These are phyloP conservation scores for Cataglyphis altisquamis DNA, from an alignment of 2,888 invertebrate genomes.

Conservation along the genomic window DNA sequence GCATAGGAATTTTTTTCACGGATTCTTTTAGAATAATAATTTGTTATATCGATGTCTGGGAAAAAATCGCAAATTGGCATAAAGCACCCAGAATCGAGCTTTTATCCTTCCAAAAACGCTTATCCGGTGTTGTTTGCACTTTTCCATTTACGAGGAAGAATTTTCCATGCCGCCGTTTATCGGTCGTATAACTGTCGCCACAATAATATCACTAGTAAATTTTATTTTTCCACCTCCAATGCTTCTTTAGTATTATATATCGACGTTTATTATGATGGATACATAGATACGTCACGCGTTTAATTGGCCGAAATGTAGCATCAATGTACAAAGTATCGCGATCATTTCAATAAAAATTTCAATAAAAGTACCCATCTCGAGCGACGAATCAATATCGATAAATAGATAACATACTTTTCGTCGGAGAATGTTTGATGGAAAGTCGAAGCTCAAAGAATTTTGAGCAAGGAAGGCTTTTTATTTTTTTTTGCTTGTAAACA, in stretches of 20 bases:
- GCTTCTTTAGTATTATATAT: conserved; percentile 9
- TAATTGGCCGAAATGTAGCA: conserved; percentile 24
- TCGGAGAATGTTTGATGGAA: conserved; percentile 16
- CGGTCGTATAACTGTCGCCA: conserved; percentile 33
- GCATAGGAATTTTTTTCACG: not conserved
- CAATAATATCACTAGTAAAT: conserved; percentile 35
- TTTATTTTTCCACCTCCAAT: conserved; percentile 24
- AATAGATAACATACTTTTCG: conserved; percentile 6
- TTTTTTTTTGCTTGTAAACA: conserved; percentile 29
- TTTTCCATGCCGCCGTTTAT: conserved; percentile 37
- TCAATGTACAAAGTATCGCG: not conserved
- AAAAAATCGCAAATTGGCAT: not conserved
- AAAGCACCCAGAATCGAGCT: conserved; percentile 15
- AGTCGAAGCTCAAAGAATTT: conserved; percentile 24
- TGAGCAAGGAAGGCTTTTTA: conserved; percentile 24
- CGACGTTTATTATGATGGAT: conserved; percentile 19
- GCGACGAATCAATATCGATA: not conserved
- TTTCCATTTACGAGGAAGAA: conserved; percentile 30
- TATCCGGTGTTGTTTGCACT: conserved; percentile 29
- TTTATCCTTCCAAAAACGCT: conserved; percentile 27
- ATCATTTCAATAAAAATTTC: not conserved
- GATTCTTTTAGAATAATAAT: not conserved
- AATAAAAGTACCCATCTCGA: not conserved
- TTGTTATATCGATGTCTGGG: not conserved
- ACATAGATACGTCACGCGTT: not conserved